Base-by-base conservation (phyloP, 1,140 invertebrate species). In the Limonius californicus region DNA sequence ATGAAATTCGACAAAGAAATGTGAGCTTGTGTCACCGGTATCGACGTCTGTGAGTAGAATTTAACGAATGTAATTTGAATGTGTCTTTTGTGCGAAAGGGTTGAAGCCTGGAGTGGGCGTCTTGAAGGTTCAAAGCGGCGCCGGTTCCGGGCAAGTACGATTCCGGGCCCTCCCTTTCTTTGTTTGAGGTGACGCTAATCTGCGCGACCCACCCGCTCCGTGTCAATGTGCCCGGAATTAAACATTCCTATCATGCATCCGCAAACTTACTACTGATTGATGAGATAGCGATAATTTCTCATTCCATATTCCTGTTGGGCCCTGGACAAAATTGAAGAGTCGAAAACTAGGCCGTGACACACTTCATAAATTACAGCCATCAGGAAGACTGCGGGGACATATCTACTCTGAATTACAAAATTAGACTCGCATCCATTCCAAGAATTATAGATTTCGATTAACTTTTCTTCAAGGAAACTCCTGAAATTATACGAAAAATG, bases 111-210 rank as follows among this genome's bases (percentile, higher is more conserved):
- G 14, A 50, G 45, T 50, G 45, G 45, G 45, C 45, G 45, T 50
- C 45, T 50, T 50, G 16, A 50, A 21, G 45, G 45, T 50, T 50
- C 45, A 50, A 50, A 50, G 45, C 45, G 45, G 20, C 45, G 45
- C 45, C 45, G 45, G 20, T 50, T 50, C 16, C 45, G 45, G 45
- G 45, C n/a, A 50, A 50, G 16, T 50, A 50, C 45, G 45, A 50
- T 19, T 50, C n/a, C 45, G 9, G 45, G 16, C 45, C 45, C 16
- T 7, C 45, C 45, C 45, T 50, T 50, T 50, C 45, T 50, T 50
- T 50, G 45, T 50, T 50, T 50, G 45, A 50, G 45, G 45, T 50
- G 45, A 50, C 45, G n/a, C 45, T 50, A 50, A 50, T 50, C 45
- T 50, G 45, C 45, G 6, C 45, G 45, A 50, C 16, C 16, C 45